phyloP scores from a whole-genome alignment of 2,113 vertebrate genomes.

The Gymnobelideus leadbeateri region DNA sequence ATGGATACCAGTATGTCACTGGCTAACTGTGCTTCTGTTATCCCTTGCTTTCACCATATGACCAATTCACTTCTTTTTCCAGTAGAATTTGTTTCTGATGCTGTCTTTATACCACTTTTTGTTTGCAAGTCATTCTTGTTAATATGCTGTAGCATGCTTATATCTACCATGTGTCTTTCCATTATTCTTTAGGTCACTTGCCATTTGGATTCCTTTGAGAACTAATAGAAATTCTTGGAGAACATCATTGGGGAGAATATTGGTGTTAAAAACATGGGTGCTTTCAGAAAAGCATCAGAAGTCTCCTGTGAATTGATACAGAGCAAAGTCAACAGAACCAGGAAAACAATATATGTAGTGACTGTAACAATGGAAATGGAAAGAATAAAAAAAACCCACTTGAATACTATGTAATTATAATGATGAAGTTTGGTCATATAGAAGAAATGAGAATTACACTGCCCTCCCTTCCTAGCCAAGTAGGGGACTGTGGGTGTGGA shows the following conservation, averaged over 20 bases:
- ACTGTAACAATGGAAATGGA: background rate
- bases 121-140: background rate
- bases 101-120: background rate
- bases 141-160: background rate
- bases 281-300: background rate
- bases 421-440: background rate
- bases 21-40: background rate
- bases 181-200: slow-evolving; percentile 1
- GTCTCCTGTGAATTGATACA: background rate
- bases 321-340: background rate
- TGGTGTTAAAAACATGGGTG: background rate
- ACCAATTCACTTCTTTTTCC: background rate
- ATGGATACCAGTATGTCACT: background rate
- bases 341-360: background rate
- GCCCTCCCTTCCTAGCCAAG: background rate
- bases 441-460: background rate
- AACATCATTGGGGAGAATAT: background rate
- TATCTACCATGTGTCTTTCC: background rate
- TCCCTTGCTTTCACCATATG: background rate
- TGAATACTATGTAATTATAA: background rate
- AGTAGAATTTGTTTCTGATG: background rate
- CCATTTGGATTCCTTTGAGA: background rate
- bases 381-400: background rate
- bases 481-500: background rate
- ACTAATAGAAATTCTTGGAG: background rate